phyloP scores from a whole-genome alignment of 92 coral and sea anemone species.

The Epizoanthus rinbou region DNA sequence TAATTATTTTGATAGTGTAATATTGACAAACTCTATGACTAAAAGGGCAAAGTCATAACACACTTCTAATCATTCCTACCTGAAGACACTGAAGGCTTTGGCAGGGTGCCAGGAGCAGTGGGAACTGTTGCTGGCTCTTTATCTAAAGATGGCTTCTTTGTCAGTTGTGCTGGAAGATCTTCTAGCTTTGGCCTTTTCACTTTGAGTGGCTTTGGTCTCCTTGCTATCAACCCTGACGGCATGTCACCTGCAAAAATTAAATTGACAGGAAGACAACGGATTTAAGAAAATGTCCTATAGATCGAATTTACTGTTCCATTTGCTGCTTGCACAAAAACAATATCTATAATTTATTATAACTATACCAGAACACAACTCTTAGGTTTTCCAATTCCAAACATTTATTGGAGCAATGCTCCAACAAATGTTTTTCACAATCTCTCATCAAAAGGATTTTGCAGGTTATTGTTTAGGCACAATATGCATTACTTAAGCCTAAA shows the following conservation, averaged over 20 bases:
- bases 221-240: conserved; percentile 50
- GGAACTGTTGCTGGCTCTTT: background rate
- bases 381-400: too few relatives aligned
- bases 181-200: conserved; percentile 30
- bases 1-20: background rate
- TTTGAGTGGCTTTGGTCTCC: conserved; percentile 48
- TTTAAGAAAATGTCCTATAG: too few relatives aligned
- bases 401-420: too few relatives aligned
- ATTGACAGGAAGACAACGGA: background rate
- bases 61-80: background rate
- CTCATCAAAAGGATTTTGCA: too few relatives aligned
- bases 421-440: too few relatives aligned
- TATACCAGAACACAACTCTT: too few relatives aligned
- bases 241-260: conserved; percentile 46
- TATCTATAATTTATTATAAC: too few relatives aligned
- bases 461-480: too few relatives aligned
- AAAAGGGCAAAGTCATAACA: background rate
- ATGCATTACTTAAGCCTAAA: too few relatives aligned
- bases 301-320: too few relatives aligned
- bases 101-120: background rate
- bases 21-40: background rate
- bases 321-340: too few relatives aligned
- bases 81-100: background rate
- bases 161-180: background rate
- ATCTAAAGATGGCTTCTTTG: background rate